Conservation (phyloP, 2,888 invertebrate genomes). For the Polietes domitor region DNA sequence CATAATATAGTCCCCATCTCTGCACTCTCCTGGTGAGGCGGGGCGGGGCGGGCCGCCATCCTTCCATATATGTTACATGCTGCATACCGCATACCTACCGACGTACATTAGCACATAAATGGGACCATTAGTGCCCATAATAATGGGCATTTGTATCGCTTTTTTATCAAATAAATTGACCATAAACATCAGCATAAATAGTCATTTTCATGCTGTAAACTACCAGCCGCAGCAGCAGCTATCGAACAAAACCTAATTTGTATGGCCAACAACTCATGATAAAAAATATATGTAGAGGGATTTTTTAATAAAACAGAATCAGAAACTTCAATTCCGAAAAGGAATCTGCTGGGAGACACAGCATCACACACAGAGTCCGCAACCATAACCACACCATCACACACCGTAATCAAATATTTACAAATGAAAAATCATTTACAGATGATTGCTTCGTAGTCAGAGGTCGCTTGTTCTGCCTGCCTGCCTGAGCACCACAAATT, state of each 20-base stretch:
- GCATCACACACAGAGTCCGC: not conserved
- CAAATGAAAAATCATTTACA: conserved; percentile 27
- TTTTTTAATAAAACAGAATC: not conserved
- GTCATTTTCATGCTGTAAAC: conserved; percentile 34
- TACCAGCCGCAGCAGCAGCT: not conserved
- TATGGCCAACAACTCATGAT: not conserved
- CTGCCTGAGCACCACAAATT: not conserved
- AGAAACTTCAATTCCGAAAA: conserved; percentile 21
- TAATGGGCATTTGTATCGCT: conserved; percentile 22
- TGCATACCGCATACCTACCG: not conserved
- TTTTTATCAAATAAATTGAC: conserved; percentile 51
- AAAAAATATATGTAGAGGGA: conserved; percentile 4
- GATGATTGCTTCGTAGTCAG: conserved; percentile 6
- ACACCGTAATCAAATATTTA: conserved; percentile 19
- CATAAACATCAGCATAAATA: conserved; percentile 45
- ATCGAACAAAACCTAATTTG: not conserved
- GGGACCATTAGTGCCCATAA: not conserved
- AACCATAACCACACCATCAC: not conserved
- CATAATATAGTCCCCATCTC: not conserved
- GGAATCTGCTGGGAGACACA: not conserved
- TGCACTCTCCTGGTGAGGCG: not conserved
- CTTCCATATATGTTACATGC: not conserved
- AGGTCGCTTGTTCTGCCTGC: not conserved
- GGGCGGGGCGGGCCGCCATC: no score
- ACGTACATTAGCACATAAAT: conserved; percentile 14